Conservation (phyloP, 1,140 invertebrate genomes). For the Drosophila orena region DNA sequence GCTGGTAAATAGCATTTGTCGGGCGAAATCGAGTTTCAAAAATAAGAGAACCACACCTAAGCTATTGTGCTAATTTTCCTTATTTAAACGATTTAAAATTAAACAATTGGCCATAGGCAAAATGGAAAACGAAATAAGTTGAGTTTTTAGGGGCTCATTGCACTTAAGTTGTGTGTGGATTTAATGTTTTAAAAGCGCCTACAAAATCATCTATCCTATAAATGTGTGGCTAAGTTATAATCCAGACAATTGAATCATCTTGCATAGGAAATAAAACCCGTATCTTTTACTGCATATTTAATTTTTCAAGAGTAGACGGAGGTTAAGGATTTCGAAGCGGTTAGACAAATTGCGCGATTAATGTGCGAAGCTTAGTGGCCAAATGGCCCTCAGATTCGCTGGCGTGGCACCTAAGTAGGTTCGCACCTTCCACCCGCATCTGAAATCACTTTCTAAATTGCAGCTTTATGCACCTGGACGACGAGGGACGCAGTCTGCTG, state of each 20-base stretch:
- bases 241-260: too few relatives aligned
- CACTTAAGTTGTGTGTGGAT: too few relatives aligned
- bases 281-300: not conserved
- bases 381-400: not conserved
- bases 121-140: too few relatives aligned
- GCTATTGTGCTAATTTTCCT: not conserved
- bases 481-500: slow-evolving; percentile 78
- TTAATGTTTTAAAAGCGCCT: too few relatives aligned
- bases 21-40: not conserved
- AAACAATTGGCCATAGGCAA: not conserved
- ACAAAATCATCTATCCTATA: too few relatives aligned
- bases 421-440: slow-evolving; percentile 9
- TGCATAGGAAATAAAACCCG: too few relatives aligned
- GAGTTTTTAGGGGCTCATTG: too few relatives aligned
- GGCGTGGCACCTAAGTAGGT: slow-evolving; percentile 4
- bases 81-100: not conserved
- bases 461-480: slow-evolving; percentile 82
- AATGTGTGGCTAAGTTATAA: too few relatives aligned
- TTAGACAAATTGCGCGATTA: slow-evolving; percentile 15
- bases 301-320: not conserved
- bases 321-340: too few relatives aligned
- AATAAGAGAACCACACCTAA: too few relatives aligned
- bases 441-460: slow-evolving; percentile 10
- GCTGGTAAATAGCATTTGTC: not conserved
- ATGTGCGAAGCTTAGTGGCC: slow-evolving; percentile 9